A percentile compares a stretch with the other conserved stretches of the same genome.
Conservation (phyloP, 1,140 invertebrate genomes). For the Cotesia typhae region DNA sequence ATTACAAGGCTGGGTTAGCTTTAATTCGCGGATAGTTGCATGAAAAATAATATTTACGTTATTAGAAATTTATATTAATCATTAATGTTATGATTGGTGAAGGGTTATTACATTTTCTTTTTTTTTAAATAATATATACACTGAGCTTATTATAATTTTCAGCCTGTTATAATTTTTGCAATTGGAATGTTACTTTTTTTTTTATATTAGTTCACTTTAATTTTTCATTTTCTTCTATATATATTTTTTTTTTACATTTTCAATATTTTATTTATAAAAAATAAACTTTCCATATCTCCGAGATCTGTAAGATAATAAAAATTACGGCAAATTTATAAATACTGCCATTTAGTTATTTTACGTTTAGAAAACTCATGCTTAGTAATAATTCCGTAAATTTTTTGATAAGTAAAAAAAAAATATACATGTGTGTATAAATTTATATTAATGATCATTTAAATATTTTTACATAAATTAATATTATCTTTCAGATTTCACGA, state of each 20-base stretch:
- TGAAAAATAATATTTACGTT: constrained; percentile 58
- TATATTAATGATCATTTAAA: not conserved
- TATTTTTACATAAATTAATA: constrained; percentile 30
- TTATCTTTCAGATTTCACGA: constrained; percentile 40
- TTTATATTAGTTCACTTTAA: constrained; percentile 21
- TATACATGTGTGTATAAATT: too few relatives aligned
- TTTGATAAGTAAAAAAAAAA: too few relatives aligned
- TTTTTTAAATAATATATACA: constrained; percentile 40
- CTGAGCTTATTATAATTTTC: constrained; percentile 54
- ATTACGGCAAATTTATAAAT: not conserved
- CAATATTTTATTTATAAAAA: constrained; percentile 47
- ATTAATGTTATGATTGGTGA: constrained; percentile 46
- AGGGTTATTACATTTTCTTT: not conserved
- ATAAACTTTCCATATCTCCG: constrained; percentile 51
- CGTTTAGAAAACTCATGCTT: too few relatives aligned
- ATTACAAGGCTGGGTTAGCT: constrained; percentile 41
- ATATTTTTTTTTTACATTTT: constrained; percentile 41
- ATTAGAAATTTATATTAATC: constrained; percentile 51
- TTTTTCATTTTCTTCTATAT: constrained; percentile 37
- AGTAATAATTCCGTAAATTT: too few relatives aligned
- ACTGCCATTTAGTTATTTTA: too few relatives aligned
- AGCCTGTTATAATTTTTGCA: constrained; percentile 47
- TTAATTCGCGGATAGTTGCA: constrained; percentile 50
- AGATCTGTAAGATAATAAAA: constrained; percentile 52
- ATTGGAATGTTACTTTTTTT: constrained; percentile 54